phyloP scores from a whole-genome alignment of 1,140 invertebrate genomes.

The Eriosoma lanigerum region DNA sequence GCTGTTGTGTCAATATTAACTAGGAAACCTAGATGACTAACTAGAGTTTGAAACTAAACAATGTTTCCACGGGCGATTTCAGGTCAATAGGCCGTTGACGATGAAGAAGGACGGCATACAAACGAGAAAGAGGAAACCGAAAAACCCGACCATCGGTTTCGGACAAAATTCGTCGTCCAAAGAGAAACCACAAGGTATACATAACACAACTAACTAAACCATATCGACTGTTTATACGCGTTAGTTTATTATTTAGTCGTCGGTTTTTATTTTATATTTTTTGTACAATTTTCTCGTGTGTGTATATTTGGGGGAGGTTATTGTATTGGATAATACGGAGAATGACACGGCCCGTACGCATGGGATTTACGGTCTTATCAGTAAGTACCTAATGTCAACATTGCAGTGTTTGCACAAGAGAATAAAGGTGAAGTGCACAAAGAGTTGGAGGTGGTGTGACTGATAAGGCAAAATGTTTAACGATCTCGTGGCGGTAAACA shows the following conservation, averaged over 20 bases:
- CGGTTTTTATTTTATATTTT: constrained; percentile 17
- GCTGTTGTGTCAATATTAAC: not conserved
- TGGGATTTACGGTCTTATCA: constrained; percentile 44
- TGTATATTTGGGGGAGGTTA: not conserved
- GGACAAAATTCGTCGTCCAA: constrained; percentile 43
- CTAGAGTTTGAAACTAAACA: constrained; percentile 25
- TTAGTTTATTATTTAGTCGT: not conserved
- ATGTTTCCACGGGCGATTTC: constrained; percentile 52
- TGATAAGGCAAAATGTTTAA: constrained; percentile 43
- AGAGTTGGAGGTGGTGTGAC: constrained; percentile 6
- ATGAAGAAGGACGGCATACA: constrained; percentile 98
- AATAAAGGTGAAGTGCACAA: constrained; percentile 27
- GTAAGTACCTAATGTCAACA: constrained; percentile 36
- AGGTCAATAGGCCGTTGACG: constrained; percentile 83
- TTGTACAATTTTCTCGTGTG: not conserved
- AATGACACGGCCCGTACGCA: constrained; percentile 12
- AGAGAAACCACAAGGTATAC: constrained; percentile 34
- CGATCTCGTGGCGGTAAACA: constrained; percentile 37
- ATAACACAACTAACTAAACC: too few species aligned
- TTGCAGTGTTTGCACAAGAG: constrained; percentile 41
- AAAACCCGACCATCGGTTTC: constrained; percentile 54
- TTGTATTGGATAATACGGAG: not conserved
- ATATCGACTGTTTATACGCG: not conserved
- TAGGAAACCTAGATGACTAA: constrained; percentile 41
- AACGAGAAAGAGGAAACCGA: constrained; percentile 79